Conservation (phyloP, 2,113 vertebrate genomes). For the Cyprinodon tularosa region DNA sequence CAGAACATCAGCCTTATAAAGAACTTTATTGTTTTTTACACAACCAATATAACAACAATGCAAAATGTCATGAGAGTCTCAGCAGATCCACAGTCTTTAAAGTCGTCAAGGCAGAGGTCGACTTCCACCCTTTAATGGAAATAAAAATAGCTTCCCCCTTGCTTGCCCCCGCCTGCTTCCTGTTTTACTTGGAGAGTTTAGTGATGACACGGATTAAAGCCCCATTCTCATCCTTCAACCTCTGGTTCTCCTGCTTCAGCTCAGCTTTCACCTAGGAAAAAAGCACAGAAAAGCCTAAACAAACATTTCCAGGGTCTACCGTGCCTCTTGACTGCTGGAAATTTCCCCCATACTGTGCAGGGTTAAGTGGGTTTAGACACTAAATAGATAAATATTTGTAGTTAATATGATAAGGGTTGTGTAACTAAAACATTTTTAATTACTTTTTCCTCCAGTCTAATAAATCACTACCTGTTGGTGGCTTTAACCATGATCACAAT, state of each 20-base stretch:
- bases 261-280: conserved; percentile 86
- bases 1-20: neutral
- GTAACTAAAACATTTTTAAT: neutral
- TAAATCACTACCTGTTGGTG: neutral
- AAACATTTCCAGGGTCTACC: neutral
- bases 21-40: neutral
- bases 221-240: conserved; percentile 92
- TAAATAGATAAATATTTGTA: neutral
- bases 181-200: conserved; percentile 92
- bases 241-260: conserved; percentile 91
- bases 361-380: neutral
- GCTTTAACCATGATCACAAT: neutral
- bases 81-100: conserved; percentile 4
- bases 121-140: neutral
- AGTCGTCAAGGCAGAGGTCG: neutral
- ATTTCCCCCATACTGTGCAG: neutral
- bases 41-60: neutral
- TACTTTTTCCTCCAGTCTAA: neutral
- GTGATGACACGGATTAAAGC: conserved; percentile 95
- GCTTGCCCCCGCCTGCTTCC: conserved; percentile 1
- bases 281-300: neutral
- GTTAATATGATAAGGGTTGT: too few relatives aligned
- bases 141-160: conserved; percentile 14
- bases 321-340: neutral
- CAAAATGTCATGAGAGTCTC: neutral